Percentiles rank a stretch among this genome's conserved stretches.
Evolutionary conservation across 2,888 invertebrate species (phyloP).

Genomic region (Perdita meconis): DNA sequence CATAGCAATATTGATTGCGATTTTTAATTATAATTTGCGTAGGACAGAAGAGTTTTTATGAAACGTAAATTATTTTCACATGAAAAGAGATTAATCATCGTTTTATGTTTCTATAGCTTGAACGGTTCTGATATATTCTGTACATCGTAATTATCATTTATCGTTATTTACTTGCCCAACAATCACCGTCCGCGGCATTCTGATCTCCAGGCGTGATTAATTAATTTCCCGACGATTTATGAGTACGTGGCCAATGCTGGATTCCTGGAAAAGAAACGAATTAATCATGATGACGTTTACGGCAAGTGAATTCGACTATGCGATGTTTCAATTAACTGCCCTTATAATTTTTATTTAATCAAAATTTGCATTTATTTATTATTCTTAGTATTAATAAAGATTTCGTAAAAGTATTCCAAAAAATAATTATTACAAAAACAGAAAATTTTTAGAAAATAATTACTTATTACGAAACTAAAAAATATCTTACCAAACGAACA

Average conservation of each 20-base stretch:
- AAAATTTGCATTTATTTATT: not conserved
- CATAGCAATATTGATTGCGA: not conserved
- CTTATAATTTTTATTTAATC: not conserved
- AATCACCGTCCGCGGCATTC: no score
- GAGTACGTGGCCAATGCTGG: not conserved
- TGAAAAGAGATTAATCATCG: not conserved
- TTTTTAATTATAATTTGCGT: not conserved
- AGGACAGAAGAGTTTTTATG: not conserved
- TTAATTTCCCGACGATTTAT: not conserved
- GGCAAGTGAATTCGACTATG: not conserved
- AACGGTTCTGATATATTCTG: not conserved
- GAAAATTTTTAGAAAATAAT: no score
- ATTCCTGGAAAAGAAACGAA: not conserved
- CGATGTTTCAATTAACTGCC: no score
- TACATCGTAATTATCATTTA: not conserved
- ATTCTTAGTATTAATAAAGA: not conserved
- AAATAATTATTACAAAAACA: not conserved
- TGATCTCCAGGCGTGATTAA: not conserved
- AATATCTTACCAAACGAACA: not conserved
- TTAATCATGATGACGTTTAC: not conserved
- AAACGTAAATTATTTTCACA: not conserved
- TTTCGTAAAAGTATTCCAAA: not conserved
- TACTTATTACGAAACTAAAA: not conserved
- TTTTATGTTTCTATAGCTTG: not conserved
- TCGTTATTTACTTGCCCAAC: constrained; percentile 14